phyloP scores from a whole-genome alignment of 2,113 vertebrate species.

The Neotoma lepida region DNA sequence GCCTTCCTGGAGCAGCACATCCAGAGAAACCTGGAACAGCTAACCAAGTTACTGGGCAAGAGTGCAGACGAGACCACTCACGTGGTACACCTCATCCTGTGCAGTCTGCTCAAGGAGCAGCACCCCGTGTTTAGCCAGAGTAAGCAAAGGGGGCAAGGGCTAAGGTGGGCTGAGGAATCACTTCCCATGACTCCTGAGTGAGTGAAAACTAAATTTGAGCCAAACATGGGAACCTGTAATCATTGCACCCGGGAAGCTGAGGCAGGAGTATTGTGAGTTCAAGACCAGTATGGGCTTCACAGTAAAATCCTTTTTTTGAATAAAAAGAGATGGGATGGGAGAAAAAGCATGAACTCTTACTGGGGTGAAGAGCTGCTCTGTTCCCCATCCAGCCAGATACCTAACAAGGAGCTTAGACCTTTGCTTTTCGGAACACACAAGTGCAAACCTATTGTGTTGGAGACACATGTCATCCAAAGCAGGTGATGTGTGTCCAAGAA shows the following conservation, averaged over 20 bases:
- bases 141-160: slow-evolving; percentile 77
- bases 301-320: too few relatives aligned
- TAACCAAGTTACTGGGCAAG: slow-evolving; percentile 89
- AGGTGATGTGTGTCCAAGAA: background rate
- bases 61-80: slow-evolving; percentile 89
- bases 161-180: accelerated
- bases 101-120: slow-evolving; percentile 82
- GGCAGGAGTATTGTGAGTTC: background rate
- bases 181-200: background rate
- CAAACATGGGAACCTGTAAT: background rate
- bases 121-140: slow-evolving; percentile 74
- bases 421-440: background rate
- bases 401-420: too few relatives aligned
- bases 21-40: slow-evolving; percentile 87
- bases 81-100: slow-evolving; percentile 87
- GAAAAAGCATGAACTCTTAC: background rate
- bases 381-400: too few relatives aligned
- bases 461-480: accelerated
- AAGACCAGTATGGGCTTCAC: background rate
- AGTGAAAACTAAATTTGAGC: too few relatives aligned
- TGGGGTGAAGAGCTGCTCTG: background rate
- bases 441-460: accelerated
- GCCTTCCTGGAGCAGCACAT: slow-evolving; percentile 90
- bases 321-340: too few relatives aligned
- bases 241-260: background rate